Evolutionary conservation across 1,140 invertebrate genomes (phyloP).

Genomic region (Nasonia vitripennis): DNA sequence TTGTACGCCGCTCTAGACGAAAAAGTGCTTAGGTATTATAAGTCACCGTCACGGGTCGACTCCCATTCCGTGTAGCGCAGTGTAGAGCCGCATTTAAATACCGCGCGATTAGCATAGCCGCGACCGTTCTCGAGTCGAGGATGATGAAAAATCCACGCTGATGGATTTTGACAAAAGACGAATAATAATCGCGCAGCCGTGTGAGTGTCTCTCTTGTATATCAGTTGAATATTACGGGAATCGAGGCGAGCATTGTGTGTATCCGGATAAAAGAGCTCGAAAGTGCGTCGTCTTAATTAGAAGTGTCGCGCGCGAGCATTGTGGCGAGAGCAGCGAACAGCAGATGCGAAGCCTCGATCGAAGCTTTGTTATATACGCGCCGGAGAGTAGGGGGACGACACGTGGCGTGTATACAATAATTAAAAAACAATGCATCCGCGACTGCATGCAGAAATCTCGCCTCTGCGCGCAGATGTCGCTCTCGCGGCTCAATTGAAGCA

Average conservation of each 20-base stretch:
- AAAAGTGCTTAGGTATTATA: not conserved
- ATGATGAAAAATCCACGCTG: not conserved
- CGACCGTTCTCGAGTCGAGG: not conserved
- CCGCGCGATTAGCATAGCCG: not conserved
- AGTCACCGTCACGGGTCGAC: not conserved
- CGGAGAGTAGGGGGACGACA: not conserved
- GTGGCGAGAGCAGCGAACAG: not conserved
- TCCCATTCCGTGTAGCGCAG: not conserved
- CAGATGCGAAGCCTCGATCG: conserved; percentile 46
- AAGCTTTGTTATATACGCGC: conserved; percentile 32
- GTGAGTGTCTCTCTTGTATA: no score
- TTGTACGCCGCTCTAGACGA: no score
- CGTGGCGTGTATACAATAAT: conserved; percentile 42
- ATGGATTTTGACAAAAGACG: not conserved
- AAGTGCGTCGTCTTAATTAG: conserved; percentile 39
- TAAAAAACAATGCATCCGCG: conserved; percentile 52
- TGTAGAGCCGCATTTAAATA: not conserved
- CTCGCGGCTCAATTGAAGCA: conserved; percentile 4
- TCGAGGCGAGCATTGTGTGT: not conserved
- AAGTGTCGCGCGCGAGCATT: conserved; percentile 35
- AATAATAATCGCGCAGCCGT: no score
- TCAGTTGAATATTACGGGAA: no score
- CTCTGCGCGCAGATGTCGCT: conserved; percentile 15
- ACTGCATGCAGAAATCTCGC: conserved; percentile 8
- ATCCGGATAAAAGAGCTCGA: not conserved